Evolutionary conservation across 1,140 invertebrate genomes (phyloP).

Genomic region (Acromyrmex charruanus): DNA sequence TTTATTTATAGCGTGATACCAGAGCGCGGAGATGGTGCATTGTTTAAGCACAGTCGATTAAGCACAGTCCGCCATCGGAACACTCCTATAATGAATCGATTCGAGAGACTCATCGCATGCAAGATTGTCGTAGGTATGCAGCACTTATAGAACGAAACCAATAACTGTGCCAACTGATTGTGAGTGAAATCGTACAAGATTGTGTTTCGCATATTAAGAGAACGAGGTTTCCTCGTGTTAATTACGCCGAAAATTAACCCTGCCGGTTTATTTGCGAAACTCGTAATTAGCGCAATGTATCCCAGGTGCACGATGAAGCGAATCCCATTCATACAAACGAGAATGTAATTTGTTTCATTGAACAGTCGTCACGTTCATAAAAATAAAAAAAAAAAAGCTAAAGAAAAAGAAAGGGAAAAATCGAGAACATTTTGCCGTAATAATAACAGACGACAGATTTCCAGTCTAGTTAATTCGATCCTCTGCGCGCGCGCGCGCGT

Average conservation of each 20-base stretch:
- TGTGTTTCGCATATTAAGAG: not conserved
- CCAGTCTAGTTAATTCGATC: conserved; percentile 19
- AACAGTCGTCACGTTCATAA: not conserved
- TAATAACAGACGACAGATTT: conserved; percentile 30
- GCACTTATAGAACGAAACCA: not conserved
- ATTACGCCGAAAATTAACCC: conserved; percentile 17
- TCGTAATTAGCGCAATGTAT: conserved; percentile 57
- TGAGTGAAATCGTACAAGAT: not conserved
- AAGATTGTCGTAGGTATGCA: not conserved
- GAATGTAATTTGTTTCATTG: conserved; percentile 25
- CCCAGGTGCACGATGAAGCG: not conserved
- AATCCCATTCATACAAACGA: not conserved
- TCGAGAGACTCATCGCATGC: not conserved
- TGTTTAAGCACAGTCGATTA: conserved; percentile 72
- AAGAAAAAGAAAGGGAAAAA: not conserved
- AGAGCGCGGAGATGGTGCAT: conserved; percentile 48
- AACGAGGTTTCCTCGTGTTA: not conserved
- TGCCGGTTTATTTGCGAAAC: conserved; percentile 2
- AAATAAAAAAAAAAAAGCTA: not conserved
- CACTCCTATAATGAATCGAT: conserved; percentile 65
- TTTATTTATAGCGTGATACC: conserved; percentile 58
- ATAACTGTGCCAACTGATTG: not conserved
- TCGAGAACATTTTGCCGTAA: not conserved
- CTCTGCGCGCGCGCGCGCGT: too few species aligned
- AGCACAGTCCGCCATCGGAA: conserved; percentile 41